Evolutionary conservation across 2,888 invertebrate genomes (phyloP).

Genomic region (Aquatica leii): DNA sequence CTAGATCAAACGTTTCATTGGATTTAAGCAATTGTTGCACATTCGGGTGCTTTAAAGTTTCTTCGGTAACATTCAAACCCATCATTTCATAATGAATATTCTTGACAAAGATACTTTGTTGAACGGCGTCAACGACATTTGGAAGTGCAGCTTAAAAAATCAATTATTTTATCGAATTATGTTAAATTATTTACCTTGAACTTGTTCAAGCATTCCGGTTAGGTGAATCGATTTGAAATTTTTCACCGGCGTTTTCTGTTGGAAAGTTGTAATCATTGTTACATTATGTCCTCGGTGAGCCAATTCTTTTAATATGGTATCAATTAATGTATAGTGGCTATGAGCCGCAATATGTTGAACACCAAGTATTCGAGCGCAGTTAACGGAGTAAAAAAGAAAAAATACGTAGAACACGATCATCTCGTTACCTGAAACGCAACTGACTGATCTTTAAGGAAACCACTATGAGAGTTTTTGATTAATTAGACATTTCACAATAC

Average conservation of each 20-base stretch:
- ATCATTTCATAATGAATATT: not conserved
- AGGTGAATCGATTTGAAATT: too few relatives aligned
- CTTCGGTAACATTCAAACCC: conserved; percentile 23
- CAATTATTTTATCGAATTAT: not conserved
- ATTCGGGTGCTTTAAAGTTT: conserved; percentile 44
- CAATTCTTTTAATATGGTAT: conserved; percentile 44
- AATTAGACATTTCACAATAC: too few relatives aligned
- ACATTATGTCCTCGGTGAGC: conserved; percentile 58
- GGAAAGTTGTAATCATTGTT: conserved; percentile 45
- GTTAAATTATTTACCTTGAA: too few relatives aligned
- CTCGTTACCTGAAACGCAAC: too few relatives aligned
- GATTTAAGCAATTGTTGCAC: conserved; percentile 52
- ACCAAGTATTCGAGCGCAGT: conserved; percentile 43
- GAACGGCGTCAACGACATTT: not conserved
- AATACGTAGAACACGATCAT: too few relatives aligned
- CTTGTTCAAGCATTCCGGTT: too few relatives aligned
- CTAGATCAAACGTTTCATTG: conserved; percentile 56
- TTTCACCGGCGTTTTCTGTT: conserved; percentile 48
- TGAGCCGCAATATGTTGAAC: conserved; percentile 44
- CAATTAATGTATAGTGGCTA: conserved; percentile 46
- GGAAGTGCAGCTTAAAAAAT: not conserved
- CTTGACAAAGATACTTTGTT: not conserved
- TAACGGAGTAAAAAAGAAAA: too few relatives aligned
- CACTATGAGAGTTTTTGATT: too few relatives aligned
- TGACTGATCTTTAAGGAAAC: too few relatives aligned